phyloP scores from a whole-genome alignment of 2,113 vertebrate species.

The Prunella himalayana region DNA sequence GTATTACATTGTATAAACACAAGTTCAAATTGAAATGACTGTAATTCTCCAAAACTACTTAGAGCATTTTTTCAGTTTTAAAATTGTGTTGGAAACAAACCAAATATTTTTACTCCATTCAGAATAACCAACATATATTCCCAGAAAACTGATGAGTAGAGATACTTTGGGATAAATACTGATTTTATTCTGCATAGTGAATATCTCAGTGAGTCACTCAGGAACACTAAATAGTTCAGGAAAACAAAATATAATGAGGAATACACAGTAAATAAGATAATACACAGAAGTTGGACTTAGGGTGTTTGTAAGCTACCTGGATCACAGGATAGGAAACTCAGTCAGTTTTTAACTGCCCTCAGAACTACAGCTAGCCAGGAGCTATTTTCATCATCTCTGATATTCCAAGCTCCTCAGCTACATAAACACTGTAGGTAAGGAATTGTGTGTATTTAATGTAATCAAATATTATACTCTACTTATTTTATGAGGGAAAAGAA shows the following conservation, averaged over 20 bases:
- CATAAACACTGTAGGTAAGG: not conserved
- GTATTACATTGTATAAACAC: not conserved
- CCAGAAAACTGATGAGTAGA: not conserved
- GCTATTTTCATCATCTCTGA: not conserved
- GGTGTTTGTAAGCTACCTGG: not conserved
- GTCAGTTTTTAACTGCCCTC: not conserved
- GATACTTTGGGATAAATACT: not conserved
- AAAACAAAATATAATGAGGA: not conserved
- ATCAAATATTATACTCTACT: not conserved
- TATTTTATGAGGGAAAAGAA: not conserved
- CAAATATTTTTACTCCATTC: not conserved
- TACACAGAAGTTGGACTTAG: not conserved
- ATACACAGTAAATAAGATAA: not conserved
- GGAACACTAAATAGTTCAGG: not conserved
- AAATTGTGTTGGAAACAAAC: not conserved
- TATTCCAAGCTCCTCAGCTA: not conserved
- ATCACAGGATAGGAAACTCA: not conserved
- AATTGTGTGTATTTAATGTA: not conserved
- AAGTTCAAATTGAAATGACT: not conserved
- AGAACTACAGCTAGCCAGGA: not conserved
- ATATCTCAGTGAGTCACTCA: not conserved
- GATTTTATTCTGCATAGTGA: not conserved
- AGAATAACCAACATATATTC: not conserved
- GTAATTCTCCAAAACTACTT: not conserved
- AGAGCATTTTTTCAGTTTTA: not conserved